Evolutionary conservation across 2,797 vertebrate genomes (phyloP).

Genomic region (Petrocephalus schoutedeni): DNA sequence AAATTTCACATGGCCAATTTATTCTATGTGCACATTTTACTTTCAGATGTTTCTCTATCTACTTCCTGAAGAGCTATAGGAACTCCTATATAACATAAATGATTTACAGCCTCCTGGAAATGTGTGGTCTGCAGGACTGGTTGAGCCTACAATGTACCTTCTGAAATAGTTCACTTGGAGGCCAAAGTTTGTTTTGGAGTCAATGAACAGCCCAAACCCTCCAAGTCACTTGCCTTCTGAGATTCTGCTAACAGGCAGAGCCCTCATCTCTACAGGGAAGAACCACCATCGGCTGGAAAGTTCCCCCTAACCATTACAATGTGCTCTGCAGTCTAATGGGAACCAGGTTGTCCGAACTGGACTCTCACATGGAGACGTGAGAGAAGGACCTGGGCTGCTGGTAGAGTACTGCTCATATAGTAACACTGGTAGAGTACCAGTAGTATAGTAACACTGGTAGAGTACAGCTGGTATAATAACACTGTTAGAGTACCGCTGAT

Average conservation of each 20-base stretch:
- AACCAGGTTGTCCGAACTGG: background rate
- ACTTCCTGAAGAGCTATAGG: background rate
- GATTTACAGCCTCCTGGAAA: background rate
- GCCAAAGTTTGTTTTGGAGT: background rate
- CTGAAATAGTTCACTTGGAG: background rate
- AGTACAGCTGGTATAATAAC: background rate
- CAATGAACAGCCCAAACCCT: background rate
- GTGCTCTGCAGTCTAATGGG: background rate
- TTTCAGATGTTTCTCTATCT: background rate
- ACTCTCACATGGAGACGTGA: background rate
- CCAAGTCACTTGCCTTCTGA: background rate
- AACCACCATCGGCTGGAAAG: constrained; percentile 4
- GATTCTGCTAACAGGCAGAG: constrained; percentile 14
- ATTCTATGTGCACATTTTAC: background rate
- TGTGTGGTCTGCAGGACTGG: background rate
- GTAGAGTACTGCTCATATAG: background rate
- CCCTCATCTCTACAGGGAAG: background rate
- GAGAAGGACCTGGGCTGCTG: background rate
- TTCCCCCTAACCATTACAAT: background rate
- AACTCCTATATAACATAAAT: background rate
- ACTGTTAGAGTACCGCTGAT: background rate
- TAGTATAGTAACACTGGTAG: background rate
- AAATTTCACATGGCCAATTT: background rate
- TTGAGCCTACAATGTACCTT: background rate
- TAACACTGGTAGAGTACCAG: background rate